A percentile compares a stretch with the other conserved stretches of the same genome.
Conservation (phyloP, 2,797 vertebrate species). For the Schizothorax lantsangensis region DNA sequence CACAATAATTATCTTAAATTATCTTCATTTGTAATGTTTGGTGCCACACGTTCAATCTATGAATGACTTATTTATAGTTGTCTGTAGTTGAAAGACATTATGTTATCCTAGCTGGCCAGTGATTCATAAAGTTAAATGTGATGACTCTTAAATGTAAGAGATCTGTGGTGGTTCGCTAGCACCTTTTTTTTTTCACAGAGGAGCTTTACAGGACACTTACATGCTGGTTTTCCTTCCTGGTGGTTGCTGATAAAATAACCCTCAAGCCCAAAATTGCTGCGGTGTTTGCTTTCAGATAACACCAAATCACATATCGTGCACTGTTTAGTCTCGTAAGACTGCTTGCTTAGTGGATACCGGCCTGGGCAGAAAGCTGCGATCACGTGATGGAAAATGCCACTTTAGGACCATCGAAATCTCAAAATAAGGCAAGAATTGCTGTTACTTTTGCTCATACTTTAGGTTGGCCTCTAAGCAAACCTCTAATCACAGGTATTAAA, state of each 20-base stretch:
- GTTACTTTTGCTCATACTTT: background rate
- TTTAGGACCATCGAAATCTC: background rate
- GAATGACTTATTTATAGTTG: background rate
- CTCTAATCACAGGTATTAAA: conserved; percentile 21
- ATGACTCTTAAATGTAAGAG: conserved; percentile 10
- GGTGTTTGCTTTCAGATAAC: conserved; percentile 31
- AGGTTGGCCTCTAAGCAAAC: conserved; percentile 3
- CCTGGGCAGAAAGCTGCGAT: conserved; percentile 32
- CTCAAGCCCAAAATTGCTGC: conserved; percentile 36
- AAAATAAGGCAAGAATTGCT: background rate
- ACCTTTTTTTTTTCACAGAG: conserved; percentile 14
- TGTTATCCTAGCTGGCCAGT: background rate
- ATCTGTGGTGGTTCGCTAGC: conserved; percentile 1
- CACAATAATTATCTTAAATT: background rate
- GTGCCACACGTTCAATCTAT: background rate
- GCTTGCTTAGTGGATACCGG: conserved; percentile 15
- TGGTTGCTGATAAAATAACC: conserved; percentile 41
- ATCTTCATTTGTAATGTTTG: background rate
- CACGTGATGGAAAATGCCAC: conserved; percentile 19
- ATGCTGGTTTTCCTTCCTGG: conserved; percentile 28
- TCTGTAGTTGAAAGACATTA: background rate
- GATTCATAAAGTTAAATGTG: conserved; percentile 13
- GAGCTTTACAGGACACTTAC: conserved; percentile 14
- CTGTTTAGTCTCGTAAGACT: conserved; percentile 31
- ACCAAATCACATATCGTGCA: conserved; percentile 27